These are phyloP conservation scores for Caenorhabditis sinica DNA, from an alignment of 2,888 invertebrate species.

Conservation along the genomic window DNA sequence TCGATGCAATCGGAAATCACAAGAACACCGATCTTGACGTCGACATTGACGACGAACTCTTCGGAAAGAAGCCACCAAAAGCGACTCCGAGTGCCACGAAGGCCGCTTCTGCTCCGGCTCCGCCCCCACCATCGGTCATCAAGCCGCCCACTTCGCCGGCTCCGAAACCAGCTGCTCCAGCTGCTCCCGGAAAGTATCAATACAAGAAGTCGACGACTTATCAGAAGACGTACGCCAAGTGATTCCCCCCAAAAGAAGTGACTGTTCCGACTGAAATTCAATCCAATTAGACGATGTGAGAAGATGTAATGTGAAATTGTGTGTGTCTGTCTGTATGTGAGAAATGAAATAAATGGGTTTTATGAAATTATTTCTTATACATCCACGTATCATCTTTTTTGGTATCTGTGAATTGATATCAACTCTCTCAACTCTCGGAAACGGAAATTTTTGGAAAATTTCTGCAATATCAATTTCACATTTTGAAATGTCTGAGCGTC, in stretches of 20 bases:
- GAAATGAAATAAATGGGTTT: too few species aligned
- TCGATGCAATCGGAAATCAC: conserved; percentile 68
- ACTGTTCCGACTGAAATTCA: too few species aligned
- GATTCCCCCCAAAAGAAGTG: background rate
- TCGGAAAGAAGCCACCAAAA: conserved; percentile 66
- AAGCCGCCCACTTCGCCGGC: conserved; percentile 24
- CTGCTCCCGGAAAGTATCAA: conserved; percentile 47
- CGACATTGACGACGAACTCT: conserved; percentile 69
- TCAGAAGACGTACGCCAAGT: conserved; percentile 63
- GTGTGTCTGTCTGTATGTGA: too few species aligned
- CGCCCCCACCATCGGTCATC: conserved; percentile 27
- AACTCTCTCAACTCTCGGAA: too few species aligned
- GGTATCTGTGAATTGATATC: too few species aligned
- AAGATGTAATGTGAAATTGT: too few species aligned
- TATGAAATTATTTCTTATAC: too few species aligned
- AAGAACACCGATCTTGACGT: conserved; percentile 67
- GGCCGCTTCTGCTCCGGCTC: conserved; percentile 43
- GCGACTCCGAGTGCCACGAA: conserved; percentile 35
- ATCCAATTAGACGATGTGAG: too few species aligned
- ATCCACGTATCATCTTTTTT: too few species aligned
- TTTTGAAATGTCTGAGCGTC: too few species aligned
- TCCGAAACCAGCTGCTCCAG: conserved; percentile 28
- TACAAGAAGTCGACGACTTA: conserved; percentile 64
- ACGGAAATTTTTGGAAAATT: too few species aligned
- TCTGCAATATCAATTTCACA: too few species aligned